Conservation (phyloP, 2,888 invertebrate species). For the Xestia xanthographa region DNA sequence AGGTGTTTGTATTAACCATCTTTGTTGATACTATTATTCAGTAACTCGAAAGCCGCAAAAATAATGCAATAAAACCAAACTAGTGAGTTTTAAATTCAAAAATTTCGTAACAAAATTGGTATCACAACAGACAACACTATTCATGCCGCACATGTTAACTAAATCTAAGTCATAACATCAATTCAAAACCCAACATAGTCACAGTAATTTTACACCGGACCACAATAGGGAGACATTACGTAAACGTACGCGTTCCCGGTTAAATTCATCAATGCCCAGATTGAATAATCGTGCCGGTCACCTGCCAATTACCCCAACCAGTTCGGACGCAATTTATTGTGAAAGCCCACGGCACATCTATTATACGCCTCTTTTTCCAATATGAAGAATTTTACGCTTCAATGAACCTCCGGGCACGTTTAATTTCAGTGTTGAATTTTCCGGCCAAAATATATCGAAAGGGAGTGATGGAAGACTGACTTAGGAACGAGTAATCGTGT, state of each 20-base stretch:
- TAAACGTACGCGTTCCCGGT: constrained; percentile 66
- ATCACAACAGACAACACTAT: not conserved
- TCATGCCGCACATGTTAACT: not conserved
- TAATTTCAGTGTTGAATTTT: constrained; percentile 68
- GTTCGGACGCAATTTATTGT: constrained; percentile 77
- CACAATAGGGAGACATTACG: constrained; percentile 59
- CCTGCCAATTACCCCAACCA: constrained; percentile 78
- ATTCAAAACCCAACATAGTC: constrained; percentile 33
- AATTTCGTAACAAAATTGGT: not conserved
- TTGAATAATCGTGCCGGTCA: constrained; percentile 79
- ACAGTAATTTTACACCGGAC: constrained; percentile 50
- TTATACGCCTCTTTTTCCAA: constrained; percentile 75
- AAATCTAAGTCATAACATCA: constrained; percentile 42
- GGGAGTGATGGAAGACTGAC: constrained; percentile 55
- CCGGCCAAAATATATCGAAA: constrained; percentile 57
- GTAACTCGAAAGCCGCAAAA: not conserved
- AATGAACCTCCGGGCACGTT: constrained; percentile 64
- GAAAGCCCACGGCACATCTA: constrained; percentile 72
- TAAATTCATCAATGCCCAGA: constrained; percentile 79
- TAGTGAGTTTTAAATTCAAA: not conserved
- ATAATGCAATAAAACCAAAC: not conserved
- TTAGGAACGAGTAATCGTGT: constrained; percentile 51
- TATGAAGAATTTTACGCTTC: constrained; percentile 68
- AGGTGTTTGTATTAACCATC: no score
- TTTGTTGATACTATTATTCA: no score